Evolutionary conservation across 2,888 invertebrate genomes (phyloP).

Genomic region (Volucella zonaria): DNA sequence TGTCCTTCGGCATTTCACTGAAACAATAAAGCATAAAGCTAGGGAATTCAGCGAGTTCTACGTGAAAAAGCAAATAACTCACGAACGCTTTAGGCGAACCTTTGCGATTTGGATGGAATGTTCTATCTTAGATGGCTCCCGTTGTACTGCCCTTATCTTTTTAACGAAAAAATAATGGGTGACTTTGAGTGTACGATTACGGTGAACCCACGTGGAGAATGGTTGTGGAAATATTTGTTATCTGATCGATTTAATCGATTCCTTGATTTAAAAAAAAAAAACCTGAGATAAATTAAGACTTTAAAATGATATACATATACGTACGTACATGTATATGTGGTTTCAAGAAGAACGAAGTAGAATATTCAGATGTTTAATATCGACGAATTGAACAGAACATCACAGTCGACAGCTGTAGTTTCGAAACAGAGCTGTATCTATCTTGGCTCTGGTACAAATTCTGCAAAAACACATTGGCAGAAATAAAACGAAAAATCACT

Average conservation of each 20-base stretch:
- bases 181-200: neutral
- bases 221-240: neutral
- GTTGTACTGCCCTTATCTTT: neutral
- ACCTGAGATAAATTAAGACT: too few relatives aligned
- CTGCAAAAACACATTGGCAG: too few relatives aligned
- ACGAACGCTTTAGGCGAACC: conserved; percentile 3
- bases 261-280: too few relatives aligned
- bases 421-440: too few relatives aligned
- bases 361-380: too few relatives aligned
- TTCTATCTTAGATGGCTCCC: neutral
- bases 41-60: neutral
- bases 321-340: too few relatives aligned
- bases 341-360: too few relatives aligned
- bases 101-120: conserved; percentile 2
- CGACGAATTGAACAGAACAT: too few relatives aligned
- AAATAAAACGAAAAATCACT: too few relatives aligned
- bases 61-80: conserved; percentile 19
- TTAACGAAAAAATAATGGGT: neutral
- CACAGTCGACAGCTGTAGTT: too few relatives aligned
- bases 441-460: too few relatives aligned
- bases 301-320: too few relatives aligned
- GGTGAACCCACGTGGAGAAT: neutral
- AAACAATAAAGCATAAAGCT: conserved; percentile 4
- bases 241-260: conserved; percentile 6
- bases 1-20: conserved; percentile 13